Percentiles rank a stretch among this genome's conserved stretches.
These are phyloP conservation scores for Norana najaformis DNA, from an alignment of 2,888 invertebrate genomes.

Conservation along the genomic window DNA sequence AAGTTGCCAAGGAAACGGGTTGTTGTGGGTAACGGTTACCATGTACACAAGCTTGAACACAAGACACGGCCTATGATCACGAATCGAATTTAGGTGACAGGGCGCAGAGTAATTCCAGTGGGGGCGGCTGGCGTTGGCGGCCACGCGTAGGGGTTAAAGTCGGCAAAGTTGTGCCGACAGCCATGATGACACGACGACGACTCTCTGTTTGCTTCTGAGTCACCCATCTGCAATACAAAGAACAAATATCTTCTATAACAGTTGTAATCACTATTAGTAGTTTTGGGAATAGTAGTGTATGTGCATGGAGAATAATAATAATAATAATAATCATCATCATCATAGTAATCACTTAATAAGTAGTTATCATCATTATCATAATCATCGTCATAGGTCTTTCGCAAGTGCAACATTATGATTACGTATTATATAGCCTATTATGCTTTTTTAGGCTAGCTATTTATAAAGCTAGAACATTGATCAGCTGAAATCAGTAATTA, in stretches of 20 bases:
- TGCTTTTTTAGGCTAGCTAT: too few relatives aligned
- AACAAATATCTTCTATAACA: not conserved
- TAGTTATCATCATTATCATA: too few relatives aligned
- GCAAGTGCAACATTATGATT: too few relatives aligned
- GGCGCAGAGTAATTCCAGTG: not conserved
- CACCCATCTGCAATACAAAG: not conserved
- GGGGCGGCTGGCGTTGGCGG: not conserved
- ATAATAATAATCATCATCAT: too few relatives aligned
- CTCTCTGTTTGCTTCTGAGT: not conserved
- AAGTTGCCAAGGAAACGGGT: not conserved
- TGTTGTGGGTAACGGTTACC: not conserved
- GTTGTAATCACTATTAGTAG: too few relatives aligned
- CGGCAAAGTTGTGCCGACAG: not conserved
- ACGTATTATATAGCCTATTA: too few relatives aligned
- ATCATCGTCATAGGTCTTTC: too few relatives aligned
- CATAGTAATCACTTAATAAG: too few relatives aligned
- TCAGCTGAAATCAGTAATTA: too few relatives aligned
- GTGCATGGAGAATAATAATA: too few relatives aligned
- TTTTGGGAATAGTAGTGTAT: too few relatives aligned
- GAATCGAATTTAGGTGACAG: constrained; percentile 13
- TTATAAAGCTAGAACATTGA: too few relatives aligned
- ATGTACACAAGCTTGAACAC: constrained; percentile 4
- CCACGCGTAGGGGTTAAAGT: not conserved
- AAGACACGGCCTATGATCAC: not conserved
- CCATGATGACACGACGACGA: not conserved